Evolutionary conservation across 2,888 invertebrate genomes (phyloP), one percentile per base, ranked within the genome.

Genomic region (Macrophya alboannulata): DNA sequence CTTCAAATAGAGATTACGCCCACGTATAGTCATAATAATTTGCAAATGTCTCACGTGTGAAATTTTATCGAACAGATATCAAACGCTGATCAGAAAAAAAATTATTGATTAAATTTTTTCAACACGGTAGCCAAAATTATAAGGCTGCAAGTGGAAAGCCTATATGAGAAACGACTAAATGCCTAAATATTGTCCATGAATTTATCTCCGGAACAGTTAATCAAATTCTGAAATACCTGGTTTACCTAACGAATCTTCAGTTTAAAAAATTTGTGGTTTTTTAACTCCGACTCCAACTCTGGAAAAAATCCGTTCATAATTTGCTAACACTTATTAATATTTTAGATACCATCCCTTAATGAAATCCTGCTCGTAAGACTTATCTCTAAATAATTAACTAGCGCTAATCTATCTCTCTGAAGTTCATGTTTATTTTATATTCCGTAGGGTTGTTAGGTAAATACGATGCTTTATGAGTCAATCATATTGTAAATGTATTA

Each of bases 401-500:
- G 25, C 25, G 12, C 25, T 25, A 25, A 62, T 62, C 62, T 4
- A 55, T 25, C 62, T 12, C 62, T 62, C 12, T 31, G 12, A 62
- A 25, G 62, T 25, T 25, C 21, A 62, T 25, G 12, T 62, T 62
- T 9, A 62, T 62, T 62, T 62, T 12, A 62, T 31, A 10, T 62
- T 62, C 9, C 4, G 5, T 4, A 25, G 12, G 62, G 55, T 55
- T 55, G 55, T 55, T 55, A 55, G 55, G 17, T 55, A 55, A 6
- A 55, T n/a, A 55, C 4, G 62, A 2, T 9, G 62, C 62, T 62
- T 62, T 25, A 62, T 21, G 62, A 62, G 62, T 62, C 25, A 25
- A 62, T 62, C 62, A 62, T 25, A 9, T 62, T 62, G 62, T 62
- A 25, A 25, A 62, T 62, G 12, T 62, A 62, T 62, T 62, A 25